Percentiles rank a stretch among this genome's conserved stretches.
phyloP scores from a whole-genome alignment of 2,797 vertebrate species.

The Rhinichthys osculus region DNA sequence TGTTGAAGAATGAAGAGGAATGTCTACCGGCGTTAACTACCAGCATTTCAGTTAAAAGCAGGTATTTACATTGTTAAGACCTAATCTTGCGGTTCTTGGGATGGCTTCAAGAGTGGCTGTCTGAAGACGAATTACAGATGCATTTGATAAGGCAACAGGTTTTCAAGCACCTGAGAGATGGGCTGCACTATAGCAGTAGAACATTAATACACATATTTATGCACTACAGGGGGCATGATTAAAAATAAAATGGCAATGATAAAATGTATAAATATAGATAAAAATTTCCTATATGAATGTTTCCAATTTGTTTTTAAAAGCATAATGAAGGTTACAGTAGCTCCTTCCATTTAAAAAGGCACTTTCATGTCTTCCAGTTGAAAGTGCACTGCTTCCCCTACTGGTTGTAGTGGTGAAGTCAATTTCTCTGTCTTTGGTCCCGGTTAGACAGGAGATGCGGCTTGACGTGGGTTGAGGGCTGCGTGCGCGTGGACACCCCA shows the following conservation, averaged over 20 bases:
- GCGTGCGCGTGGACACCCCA: conserved; percentile 14
- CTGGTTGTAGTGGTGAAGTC: conserved; percentile 35
- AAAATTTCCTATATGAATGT: background rate
- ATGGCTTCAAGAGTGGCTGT: background rate
- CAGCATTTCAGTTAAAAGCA: conserved; percentile 25
- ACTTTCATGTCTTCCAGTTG: conserved; percentile 11
- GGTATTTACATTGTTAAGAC: conserved; percentile 16
- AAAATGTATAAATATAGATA: background rate
- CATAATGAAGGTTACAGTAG: background rate
- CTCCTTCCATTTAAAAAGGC: conserved; percentile 27
- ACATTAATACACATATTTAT: conserved; percentile 22
- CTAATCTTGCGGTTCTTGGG: background rate
- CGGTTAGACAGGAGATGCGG: conserved; percentile 12
- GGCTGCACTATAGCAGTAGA: conserved; percentile 1
- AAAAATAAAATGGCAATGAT: conserved; percentile 15
- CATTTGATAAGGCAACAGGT: conserved; percentile 64
- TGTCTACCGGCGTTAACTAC: background rate
- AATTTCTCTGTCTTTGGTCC: conserved; percentile 25
- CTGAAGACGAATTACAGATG: conserved; percentile 33
- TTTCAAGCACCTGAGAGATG: conserved; percentile 42
- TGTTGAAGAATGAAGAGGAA: conserved; percentile 22
- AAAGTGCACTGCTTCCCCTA: conserved; percentile 44
- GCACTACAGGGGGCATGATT: conserved; percentile 29
- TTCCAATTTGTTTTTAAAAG: background rate
- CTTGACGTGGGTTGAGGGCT: background rate